These are phyloP conservation scores for Matsumurasca onukii DNA, from an alignment of 1,140 invertebrate genomes.

Conservation along the genomic window DNA sequence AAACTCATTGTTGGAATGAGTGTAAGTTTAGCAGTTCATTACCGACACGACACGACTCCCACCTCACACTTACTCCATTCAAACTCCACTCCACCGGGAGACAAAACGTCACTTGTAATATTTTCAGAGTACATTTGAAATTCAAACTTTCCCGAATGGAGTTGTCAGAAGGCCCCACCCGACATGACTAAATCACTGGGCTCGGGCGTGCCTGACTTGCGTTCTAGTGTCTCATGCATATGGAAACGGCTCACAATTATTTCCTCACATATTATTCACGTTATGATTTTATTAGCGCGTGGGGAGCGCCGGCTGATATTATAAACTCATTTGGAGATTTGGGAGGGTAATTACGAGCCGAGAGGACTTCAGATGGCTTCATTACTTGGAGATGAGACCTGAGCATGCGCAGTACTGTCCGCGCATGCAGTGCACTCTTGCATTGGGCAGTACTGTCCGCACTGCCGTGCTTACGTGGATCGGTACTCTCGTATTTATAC, in stretches of 20 bases:
- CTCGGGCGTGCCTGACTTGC: constrained; percentile 13
- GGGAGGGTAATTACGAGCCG: neutral
- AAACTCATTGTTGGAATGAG: too few species aligned
- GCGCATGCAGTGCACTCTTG: too few species aligned
- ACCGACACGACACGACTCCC: too few species aligned
- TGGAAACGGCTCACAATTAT: constrained; percentile 23
- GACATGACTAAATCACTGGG: constrained; percentile 18
- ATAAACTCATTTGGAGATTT: constrained; percentile 17
- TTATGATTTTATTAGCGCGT: constrained; percentile 23
- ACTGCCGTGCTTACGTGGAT: too few species aligned
- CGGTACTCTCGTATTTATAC: too few species aligned
- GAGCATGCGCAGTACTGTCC: too few species aligned
- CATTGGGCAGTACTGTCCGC: too few species aligned
- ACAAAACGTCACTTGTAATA: constrained; percentile 27
- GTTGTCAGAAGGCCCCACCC: constrained; percentile 8
- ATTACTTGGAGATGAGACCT: constrained; percentile 2
- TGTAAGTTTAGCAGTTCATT: too few species aligned
- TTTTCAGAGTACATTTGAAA: constrained; percentile 26
- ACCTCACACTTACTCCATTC: neutral
- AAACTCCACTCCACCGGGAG: neutral
- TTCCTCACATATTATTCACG: constrained; percentile 24
- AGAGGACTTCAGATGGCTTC: neutral
- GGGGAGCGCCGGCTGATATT: neutral
- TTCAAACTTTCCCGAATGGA: constrained; percentile 26
- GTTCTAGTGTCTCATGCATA: constrained; percentile 20